A percentile compares a stretch with the other conserved stretches of the same genome.
phyloP scores from a whole-genome alignment of 1,140 invertebrate genomes.

The Leptopilina clavipes region DNA sequence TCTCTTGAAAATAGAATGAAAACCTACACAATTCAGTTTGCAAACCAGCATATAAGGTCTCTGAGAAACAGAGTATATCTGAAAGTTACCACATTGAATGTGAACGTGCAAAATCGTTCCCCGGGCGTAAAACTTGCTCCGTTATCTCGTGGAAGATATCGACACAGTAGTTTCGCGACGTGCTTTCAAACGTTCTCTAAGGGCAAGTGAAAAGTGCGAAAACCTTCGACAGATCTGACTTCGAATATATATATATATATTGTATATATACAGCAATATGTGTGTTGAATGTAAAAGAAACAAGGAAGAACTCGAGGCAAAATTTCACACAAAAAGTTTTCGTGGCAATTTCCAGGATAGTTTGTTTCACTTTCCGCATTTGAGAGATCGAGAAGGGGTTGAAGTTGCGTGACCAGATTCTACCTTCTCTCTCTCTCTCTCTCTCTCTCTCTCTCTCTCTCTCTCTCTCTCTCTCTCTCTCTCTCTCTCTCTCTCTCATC shows the following conservation, averaged over 20 bases:
- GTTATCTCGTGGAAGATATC: constrained; percentile 55
- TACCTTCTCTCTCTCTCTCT: not conserved
- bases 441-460: not conserved
- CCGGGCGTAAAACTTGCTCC: constrained; percentile 52
- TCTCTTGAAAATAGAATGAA: constrained; percentile 35
- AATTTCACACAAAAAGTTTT: constrained; percentile 47
- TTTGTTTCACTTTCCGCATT: constrained; percentile 56
- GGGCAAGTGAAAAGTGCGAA: constrained; percentile 19
- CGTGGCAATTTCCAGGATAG: constrained; percentile 45
- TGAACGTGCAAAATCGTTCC: constrained; percentile 49
- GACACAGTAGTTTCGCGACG: constrained; percentile 7
- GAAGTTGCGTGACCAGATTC: constrained; percentile 56
- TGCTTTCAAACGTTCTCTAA: constrained; percentile 29
- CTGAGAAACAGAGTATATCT: constrained; percentile 3
- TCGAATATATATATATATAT: not conserved
- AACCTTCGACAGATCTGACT: constrained; percentile 10
- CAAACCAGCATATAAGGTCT: constrained; percentile 7
- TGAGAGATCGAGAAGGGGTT: not conserved
- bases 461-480: too few species aligned
- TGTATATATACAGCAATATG: not conserved
- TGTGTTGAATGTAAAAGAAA: constrained; percentile 23
- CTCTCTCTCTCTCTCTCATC: too few species aligned
- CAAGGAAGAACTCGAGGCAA: not conserved
- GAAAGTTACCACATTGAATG: constrained; percentile 36
- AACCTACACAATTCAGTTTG: constrained; percentile 22